A percentile compares a stretch with the other conserved stretches of the same genome.
Evolutionary conservation across 2,888 invertebrate genomes (phyloP).

Genomic region (Drosophila nr. fundita): DNA sequence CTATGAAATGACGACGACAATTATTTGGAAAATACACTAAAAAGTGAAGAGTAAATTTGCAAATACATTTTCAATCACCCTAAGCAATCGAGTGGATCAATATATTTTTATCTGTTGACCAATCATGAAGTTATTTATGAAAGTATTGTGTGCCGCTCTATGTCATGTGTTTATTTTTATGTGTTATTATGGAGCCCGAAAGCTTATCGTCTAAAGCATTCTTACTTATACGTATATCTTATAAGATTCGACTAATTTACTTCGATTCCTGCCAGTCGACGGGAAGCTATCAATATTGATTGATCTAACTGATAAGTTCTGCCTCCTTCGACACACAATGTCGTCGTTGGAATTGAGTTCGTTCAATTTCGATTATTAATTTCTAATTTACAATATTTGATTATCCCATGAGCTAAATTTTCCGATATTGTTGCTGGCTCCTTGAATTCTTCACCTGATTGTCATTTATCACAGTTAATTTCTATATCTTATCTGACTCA

Average conservation of each 20-base stretch:
- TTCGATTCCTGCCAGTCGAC: not conserved
- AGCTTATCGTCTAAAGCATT: not conserved
- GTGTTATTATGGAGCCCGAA: not conserved
- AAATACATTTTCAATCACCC: not conserved
- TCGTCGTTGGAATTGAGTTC: not conserved
- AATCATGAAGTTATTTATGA: not conserved
- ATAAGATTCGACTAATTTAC: not conserved
- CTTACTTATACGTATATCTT: not conserved
- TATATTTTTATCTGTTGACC: not conserved
- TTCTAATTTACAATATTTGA: constrained; percentile 69
- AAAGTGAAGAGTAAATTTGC: not conserved
- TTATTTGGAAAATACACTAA: not conserved
- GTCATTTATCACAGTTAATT: constrained; percentile 67
- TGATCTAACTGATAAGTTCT: constrained; percentile 19
- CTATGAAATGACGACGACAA: not conserved
- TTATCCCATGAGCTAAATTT: constrained; percentile 68
- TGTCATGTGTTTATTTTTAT: not conserved
- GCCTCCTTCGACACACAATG: not conserved
- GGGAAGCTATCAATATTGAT: constrained; percentile 8
- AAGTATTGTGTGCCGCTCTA: not conserved
- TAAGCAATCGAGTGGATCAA: not conserved
- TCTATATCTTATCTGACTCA: constrained; percentile 66
- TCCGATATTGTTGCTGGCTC: constrained; percentile 48
- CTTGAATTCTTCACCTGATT: constrained; percentile 58
- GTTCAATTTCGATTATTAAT: constrained; percentile 6